A percentile compares a stretch with the other conserved stretches of the same genome.
Evolutionary conservation across 2,113 vertebrate genomes (phyloP).

Genomic region (Gymnarchus niloticus): DNA sequence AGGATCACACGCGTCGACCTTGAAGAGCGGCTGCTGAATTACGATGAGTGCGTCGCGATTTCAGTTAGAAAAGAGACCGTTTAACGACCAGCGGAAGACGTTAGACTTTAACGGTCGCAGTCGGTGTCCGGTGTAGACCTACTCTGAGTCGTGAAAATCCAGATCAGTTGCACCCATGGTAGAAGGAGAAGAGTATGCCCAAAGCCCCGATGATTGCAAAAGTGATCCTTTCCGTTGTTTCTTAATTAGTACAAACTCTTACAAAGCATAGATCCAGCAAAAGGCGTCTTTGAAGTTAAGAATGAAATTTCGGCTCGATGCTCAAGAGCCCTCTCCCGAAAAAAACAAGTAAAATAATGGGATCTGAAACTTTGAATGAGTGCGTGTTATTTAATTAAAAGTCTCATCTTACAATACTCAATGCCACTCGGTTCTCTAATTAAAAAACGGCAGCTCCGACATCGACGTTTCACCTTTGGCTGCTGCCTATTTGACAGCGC

Average conservation of each 20-base stretch:
- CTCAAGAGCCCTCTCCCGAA: background rate
- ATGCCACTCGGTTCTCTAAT: slow-evolving; percentile 8
- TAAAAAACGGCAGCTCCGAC: background rate
- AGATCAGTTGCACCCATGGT: slow-evolving; percentile 20
- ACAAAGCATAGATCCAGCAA: background rate
- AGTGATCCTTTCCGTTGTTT: background rate
- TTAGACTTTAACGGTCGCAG: slow-evolving; percentile 22
- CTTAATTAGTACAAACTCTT: background rate
- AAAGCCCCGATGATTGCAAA: background rate
- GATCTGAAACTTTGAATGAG: slow-evolving; percentile 16
- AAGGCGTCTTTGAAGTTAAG: background rate
- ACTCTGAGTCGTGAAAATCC: slow-evolving; percentile 27
- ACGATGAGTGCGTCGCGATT: background rate
- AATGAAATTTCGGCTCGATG: background rate
- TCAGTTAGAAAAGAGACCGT: background rate
- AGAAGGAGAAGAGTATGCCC: background rate
- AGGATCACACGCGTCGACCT: background rate
- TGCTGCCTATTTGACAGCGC: background rate
- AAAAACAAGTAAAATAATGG: background rate
- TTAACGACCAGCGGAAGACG: background rate
- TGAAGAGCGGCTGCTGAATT: background rate
- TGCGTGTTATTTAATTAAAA: slow-evolving; percentile 25
- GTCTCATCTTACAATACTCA: slow-evolving; percentile 14
- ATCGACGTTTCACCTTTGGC: background rate
- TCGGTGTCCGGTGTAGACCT: background rate